These are phyloP conservation scores for Zaprionus gabonicus DNA, from an alignment of 1,140 invertebrate genomes.

Conservation along the genomic window DNA sequence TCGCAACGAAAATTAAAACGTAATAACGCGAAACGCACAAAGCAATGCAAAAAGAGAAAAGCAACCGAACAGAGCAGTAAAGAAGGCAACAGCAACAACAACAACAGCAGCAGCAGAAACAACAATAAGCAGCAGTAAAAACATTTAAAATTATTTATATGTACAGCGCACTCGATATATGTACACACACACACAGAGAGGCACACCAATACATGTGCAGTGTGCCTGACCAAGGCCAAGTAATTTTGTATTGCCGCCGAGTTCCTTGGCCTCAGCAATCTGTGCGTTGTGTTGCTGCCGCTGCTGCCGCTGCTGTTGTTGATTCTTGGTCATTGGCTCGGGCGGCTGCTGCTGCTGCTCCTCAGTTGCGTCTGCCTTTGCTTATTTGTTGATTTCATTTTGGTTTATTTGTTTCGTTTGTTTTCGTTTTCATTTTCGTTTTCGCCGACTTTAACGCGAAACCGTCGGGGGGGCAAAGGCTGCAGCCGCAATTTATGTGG, in stretches of 20 bases:
- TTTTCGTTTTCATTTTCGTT: conserved; percentile 71
- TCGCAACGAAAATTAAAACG: conserved; percentile 74
- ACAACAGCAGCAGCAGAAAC: conserved; percentile 25
- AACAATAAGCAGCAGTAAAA: conserved; percentile 50
- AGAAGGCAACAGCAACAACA: conserved; percentile 12
- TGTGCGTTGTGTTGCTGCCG: conserved; percentile 34
- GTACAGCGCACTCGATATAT: conserved; percentile 26
- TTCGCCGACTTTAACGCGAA: conserved; percentile 70
- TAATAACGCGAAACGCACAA: conserved; percentile 49
- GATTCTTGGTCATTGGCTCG: conserved; percentile 80
- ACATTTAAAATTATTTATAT: conserved; percentile 80
- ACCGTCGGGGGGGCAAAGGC: conserved; percentile 44
- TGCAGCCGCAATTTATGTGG: conserved; percentile 22
- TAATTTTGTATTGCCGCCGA: conserved; percentile 77
- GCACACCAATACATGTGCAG: conserved; percentile 36
- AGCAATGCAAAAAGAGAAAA: conserved; percentile 54
- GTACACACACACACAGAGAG: background rate
- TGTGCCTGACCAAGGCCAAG: conserved; percentile 81
- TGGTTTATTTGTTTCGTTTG: conserved; percentile 70
- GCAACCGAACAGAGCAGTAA: conserved; percentile 6
- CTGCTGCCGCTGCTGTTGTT: conserved; percentile 56
- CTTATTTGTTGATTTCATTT: conserved; percentile 81
- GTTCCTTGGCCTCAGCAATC: conserved; percentile 75
- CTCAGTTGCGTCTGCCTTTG: conserved; percentile 49
- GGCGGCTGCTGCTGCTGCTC: conserved; percentile 34